Evolutionary conservation across 35 echinoderm and acorn worm species (phyloP), one percentile per base, ranked within the genome.

Genomic region (Acanthaster planci): DNA sequence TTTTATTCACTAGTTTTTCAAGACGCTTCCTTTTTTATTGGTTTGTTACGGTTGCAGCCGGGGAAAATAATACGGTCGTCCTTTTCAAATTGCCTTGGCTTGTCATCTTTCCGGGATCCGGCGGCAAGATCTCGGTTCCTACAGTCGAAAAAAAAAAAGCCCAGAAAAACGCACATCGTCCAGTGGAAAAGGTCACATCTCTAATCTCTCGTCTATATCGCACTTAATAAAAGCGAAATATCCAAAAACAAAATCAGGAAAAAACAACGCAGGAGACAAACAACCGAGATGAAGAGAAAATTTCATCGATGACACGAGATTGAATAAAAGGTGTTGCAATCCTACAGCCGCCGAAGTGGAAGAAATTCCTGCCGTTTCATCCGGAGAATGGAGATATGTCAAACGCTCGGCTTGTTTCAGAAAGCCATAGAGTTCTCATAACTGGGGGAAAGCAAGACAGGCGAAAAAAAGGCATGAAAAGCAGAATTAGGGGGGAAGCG

Each of bases 321-420:
- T 72, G 4, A 47, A 47, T 47, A 47, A 72, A 72, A 72, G 26
- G 26, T 72, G 64, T 72, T 72, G 26, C 23, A 72, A 72, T 26
- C 23, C 64, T 35, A n/a, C n/a, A 26, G 8, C 30, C 64, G 34
- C 29, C 30, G 64, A 36, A 26, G 21, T 30, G 64, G 64, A 72
- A 72, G 14, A 60, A 16, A 16, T 21, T 26, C 34, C 64, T 29
- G 64, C 30, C 64, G 14, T 34, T 72, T 72, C 30, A 72, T 26
- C 64, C 64, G 64, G 64, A 72, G 34, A 72, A 72, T 72, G 64
- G 64, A 72, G 34, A 21, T 26, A 29, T 72, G 64, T 72, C 64
- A 8, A 9, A 26, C 34, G 64, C 64, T 35, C 34, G 64, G 64
- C 15, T 72, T 72, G 64, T 26, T 72, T 72, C 64, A 1, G 0